Evolutionary conservation across 2,888 invertebrate species (phyloP), one percentile per base, ranked within the genome.

Genomic region (Phytoseiulus persimilis): DNA sequence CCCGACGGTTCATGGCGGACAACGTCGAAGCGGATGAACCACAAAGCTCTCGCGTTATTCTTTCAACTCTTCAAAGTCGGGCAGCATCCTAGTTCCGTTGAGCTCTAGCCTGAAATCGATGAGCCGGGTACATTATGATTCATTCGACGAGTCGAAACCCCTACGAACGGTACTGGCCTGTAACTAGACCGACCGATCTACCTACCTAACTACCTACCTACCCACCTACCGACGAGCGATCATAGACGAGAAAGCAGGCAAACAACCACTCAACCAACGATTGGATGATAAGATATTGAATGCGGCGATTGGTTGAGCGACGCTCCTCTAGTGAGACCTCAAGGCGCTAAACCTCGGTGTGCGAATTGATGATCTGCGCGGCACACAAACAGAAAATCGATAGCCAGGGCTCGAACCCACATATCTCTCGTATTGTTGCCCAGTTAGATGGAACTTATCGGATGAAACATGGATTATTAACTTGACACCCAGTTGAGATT

Each of bases 51-150:
- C 65, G 65, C 65, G 65, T 65, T 65, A 14, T 18, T 65, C 23
- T 65, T 23, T 6, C 5, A 18, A 65, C 18, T 65, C 28, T 23
- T 18, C 18, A 23, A 65, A 65, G 11, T 65, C 65, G 65, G 65
- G 65, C 65, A 87, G 87, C 87, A 32, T 87, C 87, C 87, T 87
- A 87, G 87, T 39, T 31, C 32, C 87, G 87, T 87, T 87, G 87
- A 39, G 33, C 32, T 87, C 87, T 33, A 87, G 87, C 32, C 87
- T 87, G 87, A 87, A 87, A n/a, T 65, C 18, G 18, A 18, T 65
- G 65, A 23, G 65, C 65, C 65, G 65, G 1, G 28, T 6, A 65
- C 2, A 65, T 39, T 39, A 39, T 18, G 65, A 65, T 3, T 65
- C 9, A 65, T 23, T 39, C 65, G 65, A 65, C 65, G 65, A 65